Conservation (phyloP, 2,113 vertebrate genomes). For the Neogale vison region DNA sequence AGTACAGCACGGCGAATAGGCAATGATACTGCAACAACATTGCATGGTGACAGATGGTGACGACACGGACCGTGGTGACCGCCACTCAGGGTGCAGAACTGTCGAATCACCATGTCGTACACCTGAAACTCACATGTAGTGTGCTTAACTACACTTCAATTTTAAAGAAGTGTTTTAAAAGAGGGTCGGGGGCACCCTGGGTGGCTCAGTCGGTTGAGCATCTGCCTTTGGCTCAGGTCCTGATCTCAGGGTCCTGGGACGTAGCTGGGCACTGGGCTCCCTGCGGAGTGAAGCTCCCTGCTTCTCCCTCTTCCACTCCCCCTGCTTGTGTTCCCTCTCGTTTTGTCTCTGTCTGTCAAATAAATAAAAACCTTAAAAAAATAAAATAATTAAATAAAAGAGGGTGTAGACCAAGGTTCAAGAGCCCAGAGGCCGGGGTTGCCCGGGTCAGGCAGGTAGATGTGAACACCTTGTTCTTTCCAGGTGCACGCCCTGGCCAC, state of each 20-base stretch:
- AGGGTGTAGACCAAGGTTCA: background rate
- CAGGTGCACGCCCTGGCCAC: background rate
- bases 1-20: background rate
- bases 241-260: no score
- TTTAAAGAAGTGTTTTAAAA: no score
- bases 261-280: no score
- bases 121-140: background rate
- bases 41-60: background rate
- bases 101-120: background rate
- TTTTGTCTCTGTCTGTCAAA: no score
- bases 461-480: background rate
- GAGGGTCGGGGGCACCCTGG: no score
- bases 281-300: no score
- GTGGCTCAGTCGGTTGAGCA: no score
- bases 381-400: background rate
- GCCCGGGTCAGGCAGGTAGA: background rate
- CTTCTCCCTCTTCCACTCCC: no score
- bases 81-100: background rate
- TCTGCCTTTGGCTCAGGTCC: no score
- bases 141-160: background rate
- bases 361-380: no score
- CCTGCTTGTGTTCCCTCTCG: no score
- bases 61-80: no score
- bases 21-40: background rate
- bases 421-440: background rate